Evolutionary conservation across 2,113 vertebrate species (phyloP), one percentile per base, ranked within the genome.

Genomic region (Tachuris rubrigastra): DNA sequence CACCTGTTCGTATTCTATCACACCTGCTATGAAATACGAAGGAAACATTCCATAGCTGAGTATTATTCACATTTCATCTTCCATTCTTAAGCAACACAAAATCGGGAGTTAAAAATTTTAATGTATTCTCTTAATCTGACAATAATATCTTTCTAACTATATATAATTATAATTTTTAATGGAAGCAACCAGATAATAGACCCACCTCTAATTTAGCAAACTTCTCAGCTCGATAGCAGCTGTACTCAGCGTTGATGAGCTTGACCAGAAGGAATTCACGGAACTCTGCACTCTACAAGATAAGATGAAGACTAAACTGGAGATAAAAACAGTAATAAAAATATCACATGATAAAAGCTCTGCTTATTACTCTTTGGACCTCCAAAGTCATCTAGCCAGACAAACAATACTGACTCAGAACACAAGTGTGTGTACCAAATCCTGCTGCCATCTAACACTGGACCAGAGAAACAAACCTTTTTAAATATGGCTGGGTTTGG

Each of bases 211-310:
- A 96, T 94, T 97, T 98, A 92, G 98, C 98, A 98, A 99, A 99
- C 69, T 98, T 98, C 82, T 99, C 98, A 44, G 99, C 98, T 85
- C 98, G 98, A 91, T 99, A 99, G 93, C 98, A 99, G 93, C 98
- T 99, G 92, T 99, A 98, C 97, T 99, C 99, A 5, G 99, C 99
- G 7, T 99, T 99, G 97, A 99, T 99, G 79, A 99, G 98, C 93
- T 99, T 99, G 78, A 98, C 98, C 84, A 99, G 96, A 27, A 99
- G 98, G 94, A 99, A 99, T 89, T 99, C 98, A 83, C 98, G 98
- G 62, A 99, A 97, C 69, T 98, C 97, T n/a, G 96, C 96, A 67
- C 85, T 96, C 99, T 99, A 66, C 31, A 68, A 88, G 42, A 85
- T 60, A 88, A 67, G 77, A 94, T 37, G 60, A 83, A 92, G 39